These are phyloP conservation scores for Fistularia commersonii DNA, from an alignment of 2,797 vertebrate genomes.

Conservation along the genomic window DNA sequence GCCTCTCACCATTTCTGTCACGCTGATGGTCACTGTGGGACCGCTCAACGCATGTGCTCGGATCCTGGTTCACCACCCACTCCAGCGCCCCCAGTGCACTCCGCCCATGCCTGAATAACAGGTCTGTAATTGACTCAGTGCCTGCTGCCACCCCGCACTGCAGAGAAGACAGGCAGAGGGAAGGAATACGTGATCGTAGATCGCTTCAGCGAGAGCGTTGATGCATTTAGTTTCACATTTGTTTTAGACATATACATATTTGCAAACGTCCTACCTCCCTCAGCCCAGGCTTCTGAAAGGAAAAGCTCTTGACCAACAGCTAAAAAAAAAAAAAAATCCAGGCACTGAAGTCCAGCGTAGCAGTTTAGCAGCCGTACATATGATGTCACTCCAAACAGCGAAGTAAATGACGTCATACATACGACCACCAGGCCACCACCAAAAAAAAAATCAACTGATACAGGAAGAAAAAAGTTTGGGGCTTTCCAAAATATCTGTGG, in stretches of 20 bases:
- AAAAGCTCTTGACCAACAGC: too few species aligned
- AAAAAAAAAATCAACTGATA: conserved; percentile 59
- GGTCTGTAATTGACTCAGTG: conserved; percentile 41
- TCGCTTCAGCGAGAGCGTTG: neutral
- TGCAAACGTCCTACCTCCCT: conserved; percentile 12
- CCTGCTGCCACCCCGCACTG: conserved; percentile 38
- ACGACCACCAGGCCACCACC: conserved; percentile 95
- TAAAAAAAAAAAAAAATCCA: neutral
- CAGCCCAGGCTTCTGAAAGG: conserved; percentile 1
- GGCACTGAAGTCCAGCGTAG: conserved; percentile 81
- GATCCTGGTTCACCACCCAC: conserved; percentile 53
- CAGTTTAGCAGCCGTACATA: conserved; percentile 98
- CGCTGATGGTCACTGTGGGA: conserved; percentile 38
- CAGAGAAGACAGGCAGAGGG: conserved; percentile 30
- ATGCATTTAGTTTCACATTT: neutral
- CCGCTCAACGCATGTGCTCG: conserved; percentile 66
- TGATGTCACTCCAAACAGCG: conserved; percentile 96
- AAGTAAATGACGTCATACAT: conserved; percentile 98
- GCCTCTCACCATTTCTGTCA: conserved; percentile 73
- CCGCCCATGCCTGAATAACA: conserved; percentile 51
- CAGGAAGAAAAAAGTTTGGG: neutral
- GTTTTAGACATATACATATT: too few species aligned
- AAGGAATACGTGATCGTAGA: neutral
- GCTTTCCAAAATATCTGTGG: neutral
- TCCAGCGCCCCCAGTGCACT: conserved; percentile 41